Evolutionary conservation across 2,888 invertebrate genomes (phyloP).

Genomic region (Epinotia ramella): DNA sequence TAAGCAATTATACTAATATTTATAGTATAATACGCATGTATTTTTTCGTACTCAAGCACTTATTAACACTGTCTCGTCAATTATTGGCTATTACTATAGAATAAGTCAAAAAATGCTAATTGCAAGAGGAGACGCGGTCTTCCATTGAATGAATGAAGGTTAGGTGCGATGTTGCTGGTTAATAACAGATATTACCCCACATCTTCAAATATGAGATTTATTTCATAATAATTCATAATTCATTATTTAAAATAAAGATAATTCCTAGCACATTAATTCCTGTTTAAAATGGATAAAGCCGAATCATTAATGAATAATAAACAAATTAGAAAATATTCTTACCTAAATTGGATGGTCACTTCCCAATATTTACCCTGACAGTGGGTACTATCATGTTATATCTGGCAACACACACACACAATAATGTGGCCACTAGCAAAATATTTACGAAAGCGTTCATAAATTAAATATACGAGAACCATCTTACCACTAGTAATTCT

Average conservation of each 20-base stretch:
- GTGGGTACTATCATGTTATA: neutral
- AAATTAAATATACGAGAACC: neutral
- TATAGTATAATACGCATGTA: constrained; percentile 1
- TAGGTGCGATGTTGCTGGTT: constrained; percentile 32
- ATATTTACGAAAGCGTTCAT: constrained; percentile 18
- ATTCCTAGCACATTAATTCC: too few relatives aligned
- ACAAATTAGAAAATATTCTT: too few relatives aligned
- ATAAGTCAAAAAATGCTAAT: constrained; percentile 17
- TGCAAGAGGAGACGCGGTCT: constrained; percentile 39
- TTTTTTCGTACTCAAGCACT: constrained; percentile 4
- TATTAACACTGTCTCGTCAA: constrained; percentile 8
- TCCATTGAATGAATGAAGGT: constrained; percentile 41
- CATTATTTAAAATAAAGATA: too few relatives aligned
- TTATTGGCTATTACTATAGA: constrained; percentile 5
- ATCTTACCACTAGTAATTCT: neutral
- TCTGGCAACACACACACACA: neutral
- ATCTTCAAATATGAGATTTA: neutral
- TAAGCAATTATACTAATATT: constrained; percentile 8
- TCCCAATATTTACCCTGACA: neutral
- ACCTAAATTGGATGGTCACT: too few relatives aligned
- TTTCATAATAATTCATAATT: too few relatives aligned
- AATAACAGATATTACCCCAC: neutral
- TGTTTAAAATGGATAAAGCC: too few relatives aligned
- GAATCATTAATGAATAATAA: too few relatives aligned
- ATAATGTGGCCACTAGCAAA: neutral